Evolutionary conservation across 2,113 vertebrate species (phyloP), one percentile per base, ranked within the genome.

Genomic region (Pangasianodon hypophthalmus): DNA sequence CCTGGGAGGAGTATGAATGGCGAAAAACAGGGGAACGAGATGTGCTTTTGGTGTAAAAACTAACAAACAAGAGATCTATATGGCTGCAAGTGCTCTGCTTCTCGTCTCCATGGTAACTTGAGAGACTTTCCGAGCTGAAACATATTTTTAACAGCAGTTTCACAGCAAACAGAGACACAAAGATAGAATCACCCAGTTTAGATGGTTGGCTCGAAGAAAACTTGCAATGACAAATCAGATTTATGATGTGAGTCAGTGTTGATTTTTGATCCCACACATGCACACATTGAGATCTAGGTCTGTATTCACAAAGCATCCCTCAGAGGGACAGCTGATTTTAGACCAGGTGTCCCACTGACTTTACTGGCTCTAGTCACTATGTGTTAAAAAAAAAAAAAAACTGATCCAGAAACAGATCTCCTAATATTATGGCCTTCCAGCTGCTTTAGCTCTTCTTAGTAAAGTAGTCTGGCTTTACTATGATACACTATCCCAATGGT

Each of bases 81-180:
- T 2, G 41, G 79, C 60, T 46, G 87, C 88, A 16, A 90, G 48
- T 69, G 32, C 60, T 90, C 84, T 91, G 77, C 64, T 86, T 83
- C 71, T 58, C 18, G 90, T 92, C 86, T 86, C 92, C 90, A 92
- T 91, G 85, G 92, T 56, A 90, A 92, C 92, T 83, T 85, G 90
- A 41, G 89, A 87, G 90, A 91, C 88, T 88, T 92, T 87, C 58
- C 41, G 48, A 91, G 77, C 60, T 87, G 80, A 90, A 88, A 91
- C 83, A 88, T 85, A 88, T 90, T 92, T 89, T 89, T 77, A 85
- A 92, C 82, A 90, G 87, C 37, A 37, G 37, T 37, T 37, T 89
- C 41, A 6, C 87, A 87, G 79, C 37, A 92, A 90, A 91, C 58
- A 89, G 82, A 90, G 50, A 77, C 13, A 60, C 86, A 80, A 56